Evolutionary conservation across 2,797 vertebrate genomes (phyloP).

Genomic region (Peromyscus aztecus): DNA sequence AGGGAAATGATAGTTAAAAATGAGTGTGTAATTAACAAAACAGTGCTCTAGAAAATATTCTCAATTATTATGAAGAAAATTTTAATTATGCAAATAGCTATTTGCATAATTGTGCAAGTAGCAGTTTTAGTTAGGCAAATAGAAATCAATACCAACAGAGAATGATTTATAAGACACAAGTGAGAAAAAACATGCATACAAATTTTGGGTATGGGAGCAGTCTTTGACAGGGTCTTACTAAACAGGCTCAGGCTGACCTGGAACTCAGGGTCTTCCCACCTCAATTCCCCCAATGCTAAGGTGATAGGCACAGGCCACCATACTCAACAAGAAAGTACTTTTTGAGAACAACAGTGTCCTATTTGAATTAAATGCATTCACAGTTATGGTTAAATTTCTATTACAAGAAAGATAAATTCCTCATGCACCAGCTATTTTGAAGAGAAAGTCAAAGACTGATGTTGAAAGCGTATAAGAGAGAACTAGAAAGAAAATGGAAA

Average conservation of each 20-base stretch:
- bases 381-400: constrained; percentile 28
- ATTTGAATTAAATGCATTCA: not conserved
- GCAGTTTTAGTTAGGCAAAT: constrained; percentile 27
- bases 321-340: not conserved
- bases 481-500: constrained; percentile 30
- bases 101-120: constrained; percentile 12
- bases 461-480: not conserved
- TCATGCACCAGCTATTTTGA: not conserved
- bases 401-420: not conserved
- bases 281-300: not conserved
- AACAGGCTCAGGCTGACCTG: not conserved
- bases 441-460: constrained; percentile 12
- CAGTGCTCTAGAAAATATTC: constrained; percentile 9
- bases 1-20: constrained; percentile 45
- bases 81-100: not conserved
- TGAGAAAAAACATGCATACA: not conserved
- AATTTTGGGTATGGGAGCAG: not conserved
- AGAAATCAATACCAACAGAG: constrained; percentile 33
- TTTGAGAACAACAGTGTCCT: not conserved
- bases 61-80: constrained; percentile 57
- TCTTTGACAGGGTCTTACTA: not conserved
- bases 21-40: constrained; percentile 44
- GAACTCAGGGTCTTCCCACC: not conserved
- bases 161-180: not conserved
- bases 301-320: not conserved